These are phyloP conservation scores for Carassius auratus DNA, from an alignment of 2,113 vertebrate species.

Conservation along the genomic window DNA sequence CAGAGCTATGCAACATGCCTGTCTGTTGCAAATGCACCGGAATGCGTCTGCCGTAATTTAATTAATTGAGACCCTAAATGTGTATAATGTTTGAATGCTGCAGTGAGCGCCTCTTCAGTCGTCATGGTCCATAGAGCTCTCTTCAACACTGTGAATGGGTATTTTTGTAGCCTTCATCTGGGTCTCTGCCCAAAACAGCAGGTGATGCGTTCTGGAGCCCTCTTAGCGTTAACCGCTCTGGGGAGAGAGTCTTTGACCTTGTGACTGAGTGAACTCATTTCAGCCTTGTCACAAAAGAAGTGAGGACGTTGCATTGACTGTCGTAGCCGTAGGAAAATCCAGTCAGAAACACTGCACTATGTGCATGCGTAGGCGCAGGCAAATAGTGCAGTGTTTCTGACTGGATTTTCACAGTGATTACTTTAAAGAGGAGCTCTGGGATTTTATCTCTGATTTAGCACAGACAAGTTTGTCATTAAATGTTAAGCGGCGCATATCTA, in stretches of 20 bases:
- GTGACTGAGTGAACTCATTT: constrained; percentile 52
- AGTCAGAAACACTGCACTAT: too few relatives aligned
- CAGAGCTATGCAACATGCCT: not conserved
- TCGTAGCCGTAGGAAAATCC: not conserved
- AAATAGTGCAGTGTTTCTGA: constrained; percentile 30
- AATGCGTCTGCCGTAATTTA: not conserved
- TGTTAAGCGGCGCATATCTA: constrained; percentile 45
- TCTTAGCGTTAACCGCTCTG: constrained; percentile 28
- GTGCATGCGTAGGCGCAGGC: not conserved
- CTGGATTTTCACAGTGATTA: constrained; percentile 54
- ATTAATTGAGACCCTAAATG: constrained; percentile 7
- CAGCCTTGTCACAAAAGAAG: constrained; percentile 50
- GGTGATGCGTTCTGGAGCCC: constrained; percentile 55
- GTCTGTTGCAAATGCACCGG: not conserved
- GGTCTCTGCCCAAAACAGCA: constrained; percentile 60
- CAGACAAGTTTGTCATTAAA: constrained; percentile 57
- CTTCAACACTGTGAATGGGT: constrained; percentile 53
- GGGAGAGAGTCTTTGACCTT: constrained; percentile 53
- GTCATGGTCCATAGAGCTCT: constrained; percentile 26
- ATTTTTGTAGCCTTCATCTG: constrained; percentile 53
- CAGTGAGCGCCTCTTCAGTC: constrained; percentile 40
- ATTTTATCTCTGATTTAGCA: constrained; percentile 50
- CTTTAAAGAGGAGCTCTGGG: constrained; percentile 51
- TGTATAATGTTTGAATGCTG: constrained; percentile 31
- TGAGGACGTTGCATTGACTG: constrained; percentile 47